These are phyloP conservation scores for Dipodomys spectabilis DNA, from an alignment of 2,113 vertebrate species.

Conservation along the genomic window DNA sequence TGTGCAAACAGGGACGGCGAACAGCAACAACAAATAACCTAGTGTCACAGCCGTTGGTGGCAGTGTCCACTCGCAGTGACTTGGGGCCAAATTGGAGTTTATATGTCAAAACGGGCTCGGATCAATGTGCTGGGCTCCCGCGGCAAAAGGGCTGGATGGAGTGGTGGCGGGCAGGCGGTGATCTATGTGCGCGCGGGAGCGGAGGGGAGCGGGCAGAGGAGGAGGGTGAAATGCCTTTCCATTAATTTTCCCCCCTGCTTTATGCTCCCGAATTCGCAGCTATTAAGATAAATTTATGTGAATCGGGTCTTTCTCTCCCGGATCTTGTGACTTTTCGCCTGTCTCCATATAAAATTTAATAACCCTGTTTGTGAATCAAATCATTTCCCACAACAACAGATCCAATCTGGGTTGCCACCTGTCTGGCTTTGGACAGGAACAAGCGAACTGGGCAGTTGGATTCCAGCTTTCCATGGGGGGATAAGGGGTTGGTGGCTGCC, in stretches of 20 bases:
- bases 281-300: slow-evolving; percentile 87
- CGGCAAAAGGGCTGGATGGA: not conserved
- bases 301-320: slow-evolving; percentile 84
- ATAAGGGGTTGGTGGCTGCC: slow-evolving; percentile 64
- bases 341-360: slow-evolving; percentile 90
- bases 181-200: slow-evolving; percentile 64
- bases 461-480: slow-evolving; percentile 42
- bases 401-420: slow-evolving; percentile 89
- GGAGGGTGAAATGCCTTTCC: slow-evolving; percentile 63
- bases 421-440: slow-evolving; percentile 83
- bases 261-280: slow-evolving; percentile 83
- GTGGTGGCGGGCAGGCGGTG: slow-evolving; percentile 36
- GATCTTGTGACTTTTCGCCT: slow-evolving; percentile 87
- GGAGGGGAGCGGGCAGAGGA: slow-evolving; percentile 32
- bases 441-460: slow-evolving; percentile 76
- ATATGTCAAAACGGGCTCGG: slow-evolving; percentile 84
- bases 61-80: slow-evolving; percentile 90
- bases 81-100: slow-evolving; percentile 89
- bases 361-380: slow-evolving; percentile 89
- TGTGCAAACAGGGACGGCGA: slow-evolving; percentile 93
- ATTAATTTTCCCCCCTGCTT: slow-evolving; percentile 84
- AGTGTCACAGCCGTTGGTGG: slow-evolving; percentile 90
- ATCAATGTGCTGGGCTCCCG: slow-evolving; percentile 81
- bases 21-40: slow-evolving; percentile 91
- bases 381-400: slow-evolving; percentile 87